Evolutionary conservation across 2,888 invertebrate genomes (phyloP).

Genomic region (Zhuqinia jingwanae): DNA sequence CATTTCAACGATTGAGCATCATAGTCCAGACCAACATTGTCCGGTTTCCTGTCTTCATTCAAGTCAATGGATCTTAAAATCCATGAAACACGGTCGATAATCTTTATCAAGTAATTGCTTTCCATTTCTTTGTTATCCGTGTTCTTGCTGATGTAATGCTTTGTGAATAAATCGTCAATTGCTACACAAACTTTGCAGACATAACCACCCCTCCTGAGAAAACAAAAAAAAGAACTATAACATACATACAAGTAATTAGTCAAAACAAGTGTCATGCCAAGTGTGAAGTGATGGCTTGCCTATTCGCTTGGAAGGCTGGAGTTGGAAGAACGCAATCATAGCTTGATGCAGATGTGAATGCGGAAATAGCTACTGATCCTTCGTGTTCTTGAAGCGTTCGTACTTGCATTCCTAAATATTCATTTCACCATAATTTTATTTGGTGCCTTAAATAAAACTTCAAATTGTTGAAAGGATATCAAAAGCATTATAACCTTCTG

Average conservation of each 20-base stretch:
- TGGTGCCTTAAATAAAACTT: not conserved
- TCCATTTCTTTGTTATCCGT: not conserved
- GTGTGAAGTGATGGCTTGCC: conserved; percentile 65
- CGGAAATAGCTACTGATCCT: conserved; percentile 76
- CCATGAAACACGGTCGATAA: conserved; percentile 78
- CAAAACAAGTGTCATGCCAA: too few relatives aligned
- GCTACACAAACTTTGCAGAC: conserved; percentile 78
- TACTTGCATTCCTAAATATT: conserved; percentile 67
- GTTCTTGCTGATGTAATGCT: conserved; percentile 36
- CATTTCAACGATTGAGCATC: conserved; percentile 68
- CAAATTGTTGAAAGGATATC: not conserved
- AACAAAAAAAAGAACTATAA: too few relatives aligned
- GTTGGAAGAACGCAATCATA: conserved; percentile 78
- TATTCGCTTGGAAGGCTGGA: conserved; percentile 69
- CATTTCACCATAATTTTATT: not conserved
- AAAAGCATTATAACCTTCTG: too few relatives aligned
- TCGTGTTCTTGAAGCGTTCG: conserved; percentile 74
- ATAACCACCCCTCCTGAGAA: conserved; percentile 74
- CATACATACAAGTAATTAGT: too few relatives aligned
- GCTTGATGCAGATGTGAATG: conserved; percentile 60
- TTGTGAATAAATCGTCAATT: conserved; percentile 66
- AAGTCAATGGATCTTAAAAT: conserved; percentile 76
- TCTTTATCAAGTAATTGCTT: conserved; percentile 54
- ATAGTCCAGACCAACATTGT: conserved; percentile 77
- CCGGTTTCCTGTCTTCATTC: conserved; percentile 70